A percentile compares a stretch with the other conserved stretches of the same genome.
Evolutionary conservation across 2,888 invertebrate species (phyloP).

Genomic region (Chironomus tentans): DNA sequence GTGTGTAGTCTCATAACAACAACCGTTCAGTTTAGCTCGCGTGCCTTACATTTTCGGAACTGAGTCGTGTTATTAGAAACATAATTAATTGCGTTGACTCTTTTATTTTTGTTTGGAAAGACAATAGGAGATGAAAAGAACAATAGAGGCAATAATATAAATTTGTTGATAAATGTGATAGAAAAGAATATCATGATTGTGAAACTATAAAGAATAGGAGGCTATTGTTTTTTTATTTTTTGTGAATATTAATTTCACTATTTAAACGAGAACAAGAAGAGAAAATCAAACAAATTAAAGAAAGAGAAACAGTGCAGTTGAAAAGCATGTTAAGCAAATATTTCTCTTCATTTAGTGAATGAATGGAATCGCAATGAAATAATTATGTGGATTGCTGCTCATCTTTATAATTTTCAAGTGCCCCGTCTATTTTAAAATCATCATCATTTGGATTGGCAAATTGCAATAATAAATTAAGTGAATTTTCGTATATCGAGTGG

Average conservation of each 20-base stretch:
- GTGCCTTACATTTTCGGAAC: conserved; percentile 1
- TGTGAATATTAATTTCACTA: background rate
- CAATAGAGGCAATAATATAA: no score
- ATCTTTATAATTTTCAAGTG: background rate
- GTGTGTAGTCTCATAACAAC: conserved; percentile 21
- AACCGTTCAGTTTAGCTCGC: conserved; percentile 20
- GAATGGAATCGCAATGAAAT: background rate
- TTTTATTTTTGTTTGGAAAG: no score
- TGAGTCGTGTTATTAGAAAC: no score
- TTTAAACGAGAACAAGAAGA: background rate
- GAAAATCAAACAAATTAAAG: background rate
- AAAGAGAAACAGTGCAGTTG: background rate
- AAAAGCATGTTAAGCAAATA: background rate
- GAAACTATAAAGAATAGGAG: no score
- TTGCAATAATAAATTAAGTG: background rate
- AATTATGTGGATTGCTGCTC: conserved; percentile 1
- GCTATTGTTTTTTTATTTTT: background rate
- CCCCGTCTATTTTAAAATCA: no score
- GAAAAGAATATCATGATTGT: no score
- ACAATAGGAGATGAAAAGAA: no score
- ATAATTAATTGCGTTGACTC: no score
- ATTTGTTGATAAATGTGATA: no score
- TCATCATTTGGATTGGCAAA: background rate
- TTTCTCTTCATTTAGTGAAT: background rate
- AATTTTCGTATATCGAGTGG: background rate